Base-by-base conservation (phyloP, 2,113 vertebrate genomes). In the Mormyrus iriodes region DNA sequence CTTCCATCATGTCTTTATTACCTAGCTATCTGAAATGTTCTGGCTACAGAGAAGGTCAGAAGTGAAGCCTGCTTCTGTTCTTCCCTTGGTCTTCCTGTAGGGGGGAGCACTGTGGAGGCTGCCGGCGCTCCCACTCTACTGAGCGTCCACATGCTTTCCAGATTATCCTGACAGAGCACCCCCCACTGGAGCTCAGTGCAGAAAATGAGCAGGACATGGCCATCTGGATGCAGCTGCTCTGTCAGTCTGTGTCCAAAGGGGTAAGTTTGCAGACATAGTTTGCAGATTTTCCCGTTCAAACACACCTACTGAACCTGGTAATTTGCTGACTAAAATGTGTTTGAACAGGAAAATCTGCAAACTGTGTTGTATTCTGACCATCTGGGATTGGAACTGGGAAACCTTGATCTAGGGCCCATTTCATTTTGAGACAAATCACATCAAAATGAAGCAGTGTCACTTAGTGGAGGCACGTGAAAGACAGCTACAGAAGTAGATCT, bases 211-310 rank as follows among this genome's bases (percentile, higher is more conserved):
- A 96, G n/a, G 97, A 98, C 87, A 99, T 99, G 98, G 97, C 98
- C 0, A 97, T 98, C 48, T 99, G 98, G 98, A 99, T 99, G 97
- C 97, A 97, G 94, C 94, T 96, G 90, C 96, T 99, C 85, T 99
- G 98, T 94, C 98, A 99, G 94, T 97, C 98, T 0, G 98, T 98
- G 90, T 99, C 98, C 89, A 99, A 98, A 93, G 98, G 98, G 96
- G 98, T 99, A 92, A 84, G 82, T n/a, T n/a, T n/a, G n/a, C n/a
- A n/a, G 8, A 8, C 48, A 49, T 6, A 49, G 48, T 49, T 49
- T 49, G 48, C 7, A 9, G 48, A 49, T 49, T 49, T 49, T 9
- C 48, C 48, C 7, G 7, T 49, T 55, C 53, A 55, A 55, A 55
- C 17, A 55, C 2, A 55, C n/a, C n/a, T n/a, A n/a, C 53, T 55